These are phyloP conservation scores for Dioctria rufipes DNA, from an alignment of 2,888 invertebrate genomes.

Conservation along the genomic window DNA sequence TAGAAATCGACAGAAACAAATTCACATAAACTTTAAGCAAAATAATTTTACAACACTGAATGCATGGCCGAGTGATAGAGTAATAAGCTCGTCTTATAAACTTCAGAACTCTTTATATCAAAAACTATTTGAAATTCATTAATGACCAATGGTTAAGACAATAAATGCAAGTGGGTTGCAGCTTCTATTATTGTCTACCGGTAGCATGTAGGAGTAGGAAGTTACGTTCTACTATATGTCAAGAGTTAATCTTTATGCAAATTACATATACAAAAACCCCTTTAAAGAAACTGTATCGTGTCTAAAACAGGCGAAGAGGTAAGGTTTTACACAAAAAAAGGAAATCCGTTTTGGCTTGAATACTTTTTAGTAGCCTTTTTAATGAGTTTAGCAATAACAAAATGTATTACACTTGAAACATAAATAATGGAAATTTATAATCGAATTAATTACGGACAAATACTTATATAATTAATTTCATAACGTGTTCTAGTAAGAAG, in stretches of 20 bases:
- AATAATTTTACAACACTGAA: slow-evolving; percentile 21
- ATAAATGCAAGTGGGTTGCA: slow-evolving; percentile 40
- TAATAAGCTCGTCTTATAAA: background rate
- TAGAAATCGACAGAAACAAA: background rate
- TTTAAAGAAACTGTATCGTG: slow-evolving; percentile 1
- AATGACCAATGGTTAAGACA: slow-evolving; percentile 11
- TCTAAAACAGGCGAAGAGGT: slow-evolving; percentile 6
- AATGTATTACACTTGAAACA: slow-evolving; percentile 12
- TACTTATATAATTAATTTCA: slow-evolving; percentile 22
- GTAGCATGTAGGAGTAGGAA: slow-evolving; percentile 29
- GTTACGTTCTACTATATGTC: slow-evolving; percentile 15
- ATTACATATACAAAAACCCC: slow-evolving; percentile 30
- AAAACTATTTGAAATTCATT: slow-evolving; percentile 13
- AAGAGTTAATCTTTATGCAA: slow-evolving; percentile 27
- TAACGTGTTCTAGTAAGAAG: background rate
- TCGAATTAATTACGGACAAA: background rate
- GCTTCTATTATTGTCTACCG: slow-evolving; percentile 23
- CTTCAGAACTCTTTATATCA: slow-evolving; percentile 18
- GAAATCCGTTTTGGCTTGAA: slow-evolving; percentile 29
- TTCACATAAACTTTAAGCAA: background rate
- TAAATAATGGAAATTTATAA: slow-evolving; percentile 29
- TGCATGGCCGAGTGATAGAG: background rate
- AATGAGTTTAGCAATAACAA: background rate
- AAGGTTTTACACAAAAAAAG: slow-evolving; percentile 28
- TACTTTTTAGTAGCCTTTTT: background rate